Conservation (phyloP, 2,113 vertebrate genomes). For the Leiothrix lutea region DNA sequence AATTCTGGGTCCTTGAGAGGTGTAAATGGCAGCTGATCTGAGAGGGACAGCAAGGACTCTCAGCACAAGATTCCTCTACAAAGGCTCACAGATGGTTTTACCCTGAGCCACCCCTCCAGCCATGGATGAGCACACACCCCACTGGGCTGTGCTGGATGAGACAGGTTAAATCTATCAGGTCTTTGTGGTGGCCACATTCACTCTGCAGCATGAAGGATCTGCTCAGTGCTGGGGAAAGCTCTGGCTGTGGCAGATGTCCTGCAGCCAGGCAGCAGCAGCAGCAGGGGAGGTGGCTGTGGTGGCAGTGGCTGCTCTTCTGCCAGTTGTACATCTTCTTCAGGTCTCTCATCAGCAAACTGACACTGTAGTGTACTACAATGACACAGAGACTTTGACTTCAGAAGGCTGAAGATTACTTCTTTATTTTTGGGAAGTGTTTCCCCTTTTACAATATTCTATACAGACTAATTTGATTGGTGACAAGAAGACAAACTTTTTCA, state of each 20-base stretch:
- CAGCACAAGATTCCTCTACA: neutral
- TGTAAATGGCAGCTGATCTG: neutral
- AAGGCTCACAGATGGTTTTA: conserved; percentile 3
- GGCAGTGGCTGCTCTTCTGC: neutral
- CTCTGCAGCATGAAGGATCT: neutral
- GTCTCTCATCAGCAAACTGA: neutral
- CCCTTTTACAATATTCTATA: too few species aligned
- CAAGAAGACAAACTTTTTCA: too few species aligned
- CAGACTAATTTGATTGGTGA: too few species aligned
- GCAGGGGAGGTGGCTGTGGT: neutral
- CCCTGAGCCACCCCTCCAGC: neutral
- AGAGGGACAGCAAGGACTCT: neutral
- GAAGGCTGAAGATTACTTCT: too few species aligned
- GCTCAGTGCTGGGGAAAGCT: neutral
- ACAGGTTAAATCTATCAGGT: neutral
- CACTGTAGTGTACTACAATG: too few species aligned
- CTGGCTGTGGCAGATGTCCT: accelerated
- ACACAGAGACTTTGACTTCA: too few species aligned
- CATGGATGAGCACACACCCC: neutral
- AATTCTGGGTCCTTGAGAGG: neutral
- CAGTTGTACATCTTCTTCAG: neutral
- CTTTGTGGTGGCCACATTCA: neutral
- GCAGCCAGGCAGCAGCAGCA: neutral
- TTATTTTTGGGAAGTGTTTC: too few species aligned
- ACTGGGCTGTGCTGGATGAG: neutral